Evolutionary conservation across 2,888 invertebrate species (phyloP).

Genomic region (Metellina segmentata): DNA sequence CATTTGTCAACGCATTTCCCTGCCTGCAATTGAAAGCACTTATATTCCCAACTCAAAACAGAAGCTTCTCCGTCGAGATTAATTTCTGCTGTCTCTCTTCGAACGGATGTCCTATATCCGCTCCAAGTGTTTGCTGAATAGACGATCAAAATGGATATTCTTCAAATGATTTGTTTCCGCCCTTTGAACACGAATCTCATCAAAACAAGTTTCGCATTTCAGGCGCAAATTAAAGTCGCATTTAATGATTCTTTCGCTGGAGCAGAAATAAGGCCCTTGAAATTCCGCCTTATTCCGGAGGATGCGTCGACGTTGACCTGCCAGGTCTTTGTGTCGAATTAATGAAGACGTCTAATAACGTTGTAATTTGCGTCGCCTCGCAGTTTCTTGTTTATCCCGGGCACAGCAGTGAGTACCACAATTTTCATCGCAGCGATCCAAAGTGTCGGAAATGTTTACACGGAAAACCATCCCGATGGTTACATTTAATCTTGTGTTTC

Average conservation of each 20-base stretch:
- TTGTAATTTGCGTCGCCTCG: constrained; percentile 20
- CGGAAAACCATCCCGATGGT: too few species aligned
- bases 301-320: not conserved
- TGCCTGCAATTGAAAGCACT: constrained; percentile 19
- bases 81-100: constrained; percentile 9
- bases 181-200: constrained; percentile 19
- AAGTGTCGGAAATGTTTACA: too few species aligned
- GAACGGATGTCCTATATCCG: constrained; percentile 28
- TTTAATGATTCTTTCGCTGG: constrained; percentile 34
- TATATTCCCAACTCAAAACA: constrained; percentile 26
- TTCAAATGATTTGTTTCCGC: constrained; percentile 40
- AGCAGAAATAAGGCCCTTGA: constrained; percentile 32
- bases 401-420: too few species aligned
- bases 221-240: constrained; percentile 39
- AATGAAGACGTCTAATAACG: constrained; percentile 21
- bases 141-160: constrained; percentile 36
- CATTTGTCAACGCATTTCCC: constrained; percentile 18
- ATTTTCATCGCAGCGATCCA: too few species aligned
- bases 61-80: constrained; percentile 19
- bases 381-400: not conserved
- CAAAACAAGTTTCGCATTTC: constrained; percentile 45
- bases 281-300: constrained; percentile 31
- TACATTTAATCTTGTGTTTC: too few species aligned
- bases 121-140: constrained; percentile 1
- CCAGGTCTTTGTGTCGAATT: constrained; percentile 13